Evolutionary conservation across 2,797 vertebrate genomes (phyloP), one percentile per base, ranked within the genome.

Genomic region (Chanos chanos): DNA sequence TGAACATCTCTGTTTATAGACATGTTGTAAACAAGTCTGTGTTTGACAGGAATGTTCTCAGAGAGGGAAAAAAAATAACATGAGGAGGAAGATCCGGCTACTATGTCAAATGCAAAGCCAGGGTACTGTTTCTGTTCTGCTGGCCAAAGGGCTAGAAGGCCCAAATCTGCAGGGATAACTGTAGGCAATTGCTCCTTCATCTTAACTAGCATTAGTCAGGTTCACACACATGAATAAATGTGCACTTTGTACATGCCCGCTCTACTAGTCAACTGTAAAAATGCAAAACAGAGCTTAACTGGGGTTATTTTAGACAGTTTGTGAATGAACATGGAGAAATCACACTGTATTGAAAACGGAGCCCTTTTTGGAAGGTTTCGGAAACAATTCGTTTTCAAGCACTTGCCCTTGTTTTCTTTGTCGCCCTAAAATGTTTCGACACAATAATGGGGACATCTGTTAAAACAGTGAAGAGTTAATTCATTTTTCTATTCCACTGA

Each of bases 121-220:
- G 21, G 15, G 4, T 30, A 55, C 6, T 19, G 10, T 7, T 10
- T 55, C 43, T 8, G 30, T 47, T 45, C 21, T 27, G 9, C 13
- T 47, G 4, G 12, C n/a, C n/a, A n/a, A n/a, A n/a, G n/a, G n/a
- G n/a, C n/a, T n/a, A n/a, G n/a, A n/a, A n/a, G n/a, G n/a, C n/a
- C n/a, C n/a, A n/a, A n/a, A n/a, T n/a, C 27, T 55, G 7, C n/a
- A 41, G n/a, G 28, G 37, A 1, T 18, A 22, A 47, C 37, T 43
- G 52, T 25, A 16, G 24, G 41, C 41, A 39, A 51, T 37, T 51
- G 53, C 24, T 13, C 40, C 5, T 15, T 57, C 15, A 25, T 39
- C 40, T 9, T 43, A 55, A 55, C 49, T n/a, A 51, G 22, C 34
- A 43, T 50, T 40, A 47, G 18, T 61, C 30, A 68, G 43, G 33